phyloP scores from a whole-genome alignment of 1,140 invertebrate genomes.

The Augochlora pura region DNA sequence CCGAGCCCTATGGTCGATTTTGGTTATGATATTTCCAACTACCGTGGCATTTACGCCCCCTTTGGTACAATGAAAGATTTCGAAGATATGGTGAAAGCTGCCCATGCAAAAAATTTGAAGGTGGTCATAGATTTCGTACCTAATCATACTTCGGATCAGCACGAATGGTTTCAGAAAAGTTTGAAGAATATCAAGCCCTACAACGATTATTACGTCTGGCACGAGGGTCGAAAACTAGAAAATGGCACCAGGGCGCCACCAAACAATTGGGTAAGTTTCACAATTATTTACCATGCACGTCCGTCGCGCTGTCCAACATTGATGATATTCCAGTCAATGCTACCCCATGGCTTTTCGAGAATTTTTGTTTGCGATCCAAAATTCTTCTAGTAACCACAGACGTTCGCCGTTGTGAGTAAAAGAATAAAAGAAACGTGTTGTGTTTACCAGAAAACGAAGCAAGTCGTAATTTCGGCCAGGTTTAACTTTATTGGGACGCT shows the following conservation, averaged over 20 bases:
- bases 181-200: conserved; percentile 80
- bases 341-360: too few relatives aligned
- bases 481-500: too few relatives aligned
- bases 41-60: conserved; percentile 80
- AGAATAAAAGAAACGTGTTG: too few relatives aligned
- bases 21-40: conserved; percentile 86
- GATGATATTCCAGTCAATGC: too few relatives aligned
- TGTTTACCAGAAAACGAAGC: too few relatives aligned
- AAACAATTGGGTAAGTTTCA: conserved; percentile 87
- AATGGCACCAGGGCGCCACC: conserved; percentile 80
- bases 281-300: too few relatives aligned
- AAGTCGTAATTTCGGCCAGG: too few relatives aligned
- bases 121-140: conserved; percentile 87
- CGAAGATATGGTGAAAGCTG: conserved; percentile 76
- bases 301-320: too few relatives aligned
- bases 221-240: conserved; percentile 83
- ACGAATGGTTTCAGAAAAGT: conserved; percentile 86
- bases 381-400: too few relatives aligned
- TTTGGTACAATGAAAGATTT: conserved; percentile 86
- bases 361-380: too few relatives aligned
- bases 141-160: conserved; percentile 87
- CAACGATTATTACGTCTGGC: conserved; percentile 86
- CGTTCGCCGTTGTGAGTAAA: too few relatives aligned
- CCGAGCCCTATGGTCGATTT: conserved; percentile 83
- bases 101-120: conserved; percentile 45